Evolutionary conservation across 2,113 vertebrate species (phyloP), one percentile per base, ranked within the genome.

Genomic region (Rynchops niger): DNA sequence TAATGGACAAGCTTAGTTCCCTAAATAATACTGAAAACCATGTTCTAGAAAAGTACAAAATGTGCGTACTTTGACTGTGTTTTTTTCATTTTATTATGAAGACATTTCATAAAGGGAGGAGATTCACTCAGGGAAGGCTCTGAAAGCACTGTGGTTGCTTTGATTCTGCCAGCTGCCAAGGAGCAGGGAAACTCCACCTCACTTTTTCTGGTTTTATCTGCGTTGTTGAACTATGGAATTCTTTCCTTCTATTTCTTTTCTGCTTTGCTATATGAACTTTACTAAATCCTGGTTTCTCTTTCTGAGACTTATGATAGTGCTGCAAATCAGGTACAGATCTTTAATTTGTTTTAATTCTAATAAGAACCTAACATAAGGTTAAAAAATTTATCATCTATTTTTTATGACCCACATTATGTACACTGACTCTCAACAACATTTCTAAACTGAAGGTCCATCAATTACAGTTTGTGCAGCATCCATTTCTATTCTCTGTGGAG

Each of bases 401-500:
- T 90, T 90, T 72, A 74, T 36, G 19, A 70, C 19, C 18, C 15
- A 42, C 5, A 26, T 69, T 40, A 80, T 86, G 82, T 88, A 86
- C n/a, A 58, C 21, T 65, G 62, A 56, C 21, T 73, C 49, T 81
- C 27, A 93, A 32, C 62, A 90, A 36, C 25, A 49, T 88, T 90
- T 90, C 72, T 88, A 73, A 92, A 80, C 34, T 70, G 73, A 86
- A 92, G 71, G 32, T 62, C 59, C 50, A 78, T 70, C 67, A 92
- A 21, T 76, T 92, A 47, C 56, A 86, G 45, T 45, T 93, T 86
- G 26, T 58, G 65, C 65, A 86, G 47, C 55, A 91, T 91, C 52
- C 77, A 30, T 84, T 96, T 95, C 80, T 89, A 9, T 71, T 82
- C 69, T 88, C 84, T 59, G 23, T 71, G 84, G 81, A 95, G 55